Conservation (phyloP, 2,888 invertebrate genomes). For the Polydrusus tereticollis region DNA sequence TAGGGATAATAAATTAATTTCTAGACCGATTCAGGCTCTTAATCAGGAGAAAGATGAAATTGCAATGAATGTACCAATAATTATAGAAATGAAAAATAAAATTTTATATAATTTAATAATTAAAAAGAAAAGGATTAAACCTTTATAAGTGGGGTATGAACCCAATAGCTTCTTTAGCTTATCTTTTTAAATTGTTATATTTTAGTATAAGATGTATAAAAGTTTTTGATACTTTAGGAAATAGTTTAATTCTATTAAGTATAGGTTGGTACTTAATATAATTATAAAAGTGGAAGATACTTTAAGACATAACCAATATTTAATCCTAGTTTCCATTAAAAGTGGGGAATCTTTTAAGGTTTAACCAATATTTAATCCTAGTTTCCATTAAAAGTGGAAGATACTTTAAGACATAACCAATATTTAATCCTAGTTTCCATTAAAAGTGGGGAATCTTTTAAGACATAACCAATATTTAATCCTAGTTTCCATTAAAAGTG, state of each 20-base stretch:
- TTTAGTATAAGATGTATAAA: constrained; percentile 75
- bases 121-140: constrained; percentile 69
- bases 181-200: constrained; percentile 68
- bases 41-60: constrained; percentile 68
- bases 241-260: constrained; percentile 75
- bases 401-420: too few relatives aligned
- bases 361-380: too few relatives aligned
- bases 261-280: constrained; percentile 57
- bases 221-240: constrained; percentile 74
- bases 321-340: too few relatives aligned
- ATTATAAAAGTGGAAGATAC: background rate
- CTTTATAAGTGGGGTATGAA: constrained; percentile 69
- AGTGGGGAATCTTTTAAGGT: too few relatives aligned
- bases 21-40: constrained; percentile 73
- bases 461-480: too few relatives aligned
- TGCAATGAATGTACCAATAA: constrained; percentile 68
- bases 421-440: too few relatives aligned
- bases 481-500: too few relatives aligned
- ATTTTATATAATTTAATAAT: constrained; percentile 69
- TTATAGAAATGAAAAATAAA: constrained; percentile 70
- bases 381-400: too few relatives aligned
- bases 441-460: too few relatives aligned
- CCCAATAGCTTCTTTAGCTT: constrained; percentile 71
- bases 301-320: too few relatives aligned
- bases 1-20: constrained; percentile 75